These are phyloP conservation scores for Drosophila equinoxialis DNA, from an alignment of 1,140 invertebrate species.

Conservation along the genomic window DNA sequence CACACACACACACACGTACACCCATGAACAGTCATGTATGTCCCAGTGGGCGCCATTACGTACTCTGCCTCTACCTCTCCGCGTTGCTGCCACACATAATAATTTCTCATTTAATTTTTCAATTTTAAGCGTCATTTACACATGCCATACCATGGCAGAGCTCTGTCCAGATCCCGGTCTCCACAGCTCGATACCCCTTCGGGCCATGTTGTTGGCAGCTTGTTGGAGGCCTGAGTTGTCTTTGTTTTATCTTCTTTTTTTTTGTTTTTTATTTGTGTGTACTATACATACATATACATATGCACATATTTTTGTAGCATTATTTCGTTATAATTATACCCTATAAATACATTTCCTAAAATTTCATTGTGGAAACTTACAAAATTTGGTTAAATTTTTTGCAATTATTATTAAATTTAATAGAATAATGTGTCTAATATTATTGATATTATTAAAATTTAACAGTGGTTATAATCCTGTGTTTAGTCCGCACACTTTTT, in stretches of 20 bases:
- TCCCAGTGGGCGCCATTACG: slow-evolving; percentile 38
- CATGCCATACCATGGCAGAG: slow-evolving; percentile 69
- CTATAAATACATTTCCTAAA: not conserved
- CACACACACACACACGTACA: slow-evolving; percentile 29
- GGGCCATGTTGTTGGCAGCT: slow-evolving; percentile 32
- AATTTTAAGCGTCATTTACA: slow-evolving; percentile 82
- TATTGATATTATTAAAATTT: too few relatives aligned
- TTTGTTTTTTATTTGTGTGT: slow-evolving; percentile 29
- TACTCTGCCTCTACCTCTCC: not conserved
- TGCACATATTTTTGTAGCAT: not conserved
- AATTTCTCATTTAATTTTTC: slow-evolving; percentile 82
- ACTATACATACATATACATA: not conserved
- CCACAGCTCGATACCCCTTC: slow-evolving; percentile 30
- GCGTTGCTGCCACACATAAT: slow-evolving; percentile 71
- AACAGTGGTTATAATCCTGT: too few relatives aligned
- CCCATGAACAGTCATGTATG: slow-evolving; percentile 28
- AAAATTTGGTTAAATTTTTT: too few relatives aligned
- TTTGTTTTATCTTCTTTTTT: slow-evolving; percentile 22
- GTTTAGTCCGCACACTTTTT: too few relatives aligned
- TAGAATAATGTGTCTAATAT: too few relatives aligned
- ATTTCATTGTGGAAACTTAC: not conserved
- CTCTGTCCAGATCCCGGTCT: slow-evolving; percentile 62
- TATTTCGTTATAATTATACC: slow-evolving; percentile 47
- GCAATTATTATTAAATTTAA: too few relatives aligned
- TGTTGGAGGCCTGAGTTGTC: slow-evolving; percentile 22